phyloP scores from a whole-genome alignment of 2,113 vertebrate species.

The Acanthisitta chloris region DNA sequence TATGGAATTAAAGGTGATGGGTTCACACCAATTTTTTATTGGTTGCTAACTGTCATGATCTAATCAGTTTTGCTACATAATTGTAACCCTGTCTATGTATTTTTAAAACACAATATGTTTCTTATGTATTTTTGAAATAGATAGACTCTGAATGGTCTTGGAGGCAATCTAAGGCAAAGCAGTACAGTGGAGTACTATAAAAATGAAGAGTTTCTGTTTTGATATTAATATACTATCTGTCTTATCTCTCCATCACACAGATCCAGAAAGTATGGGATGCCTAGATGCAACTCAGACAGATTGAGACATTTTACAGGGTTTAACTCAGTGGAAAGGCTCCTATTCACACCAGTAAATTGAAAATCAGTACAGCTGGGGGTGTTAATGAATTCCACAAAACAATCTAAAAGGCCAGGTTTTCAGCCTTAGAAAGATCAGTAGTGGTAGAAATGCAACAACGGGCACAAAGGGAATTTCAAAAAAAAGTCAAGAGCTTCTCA shows the following conservation, averaged over 20 bases:
- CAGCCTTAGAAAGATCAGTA: background rate
- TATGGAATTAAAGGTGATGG: background rate
- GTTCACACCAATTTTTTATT: background rate
- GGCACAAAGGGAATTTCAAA: background rate
- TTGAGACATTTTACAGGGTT: background rate
- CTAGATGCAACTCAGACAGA: background rate
- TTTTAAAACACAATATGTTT: conserved; percentile 27
- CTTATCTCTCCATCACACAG: background rate
- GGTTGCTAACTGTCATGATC: background rate
- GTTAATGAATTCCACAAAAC: background rate
- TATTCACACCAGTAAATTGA: background rate
- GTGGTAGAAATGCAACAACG: background rate
- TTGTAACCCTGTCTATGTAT: background rate
- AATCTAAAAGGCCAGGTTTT: background rate
- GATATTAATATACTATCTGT: background rate
- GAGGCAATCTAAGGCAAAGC: background rate
- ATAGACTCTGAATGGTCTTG: background rate
- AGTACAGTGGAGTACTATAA: background rate
- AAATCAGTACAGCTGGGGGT: background rate
- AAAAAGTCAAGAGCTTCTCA: background rate
- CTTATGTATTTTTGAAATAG: background rate
- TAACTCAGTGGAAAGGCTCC: background rate
- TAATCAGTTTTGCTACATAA: conserved; percentile 19
- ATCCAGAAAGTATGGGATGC: background rate
- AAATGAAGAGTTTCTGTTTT: background rate